A percentile compares a stretch with the other conserved stretches of the same genome.
phyloP scores from a whole-genome alignment of 2,888 invertebrate species.

The Microlaimidae sp. region DNA sequence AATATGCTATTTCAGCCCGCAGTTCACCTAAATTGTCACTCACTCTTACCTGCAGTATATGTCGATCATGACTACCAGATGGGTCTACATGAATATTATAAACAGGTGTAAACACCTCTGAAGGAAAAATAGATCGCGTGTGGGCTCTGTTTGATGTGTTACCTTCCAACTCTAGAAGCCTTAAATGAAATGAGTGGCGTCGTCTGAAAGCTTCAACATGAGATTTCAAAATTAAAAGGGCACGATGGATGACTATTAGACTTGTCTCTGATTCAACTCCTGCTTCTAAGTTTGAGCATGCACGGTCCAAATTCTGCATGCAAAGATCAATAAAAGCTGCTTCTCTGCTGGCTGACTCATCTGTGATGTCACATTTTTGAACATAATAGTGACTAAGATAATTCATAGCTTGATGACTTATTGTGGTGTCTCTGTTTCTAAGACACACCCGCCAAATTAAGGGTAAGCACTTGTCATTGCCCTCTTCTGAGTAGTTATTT shows the following conservation, averaged over 20 bases:
- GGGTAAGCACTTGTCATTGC: constrained; percentile 41
- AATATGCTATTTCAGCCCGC: background rate
- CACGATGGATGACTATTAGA: constrained; percentile 71
- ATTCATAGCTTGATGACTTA: constrained; percentile 82
- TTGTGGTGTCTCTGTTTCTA: constrained; percentile 72
- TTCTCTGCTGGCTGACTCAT: constrained; percentile 50
- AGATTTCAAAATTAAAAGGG: constrained; percentile 65
- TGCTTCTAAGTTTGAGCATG: constrained; percentile 43
- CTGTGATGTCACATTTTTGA: too few relatives aligned
- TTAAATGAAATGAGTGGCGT: constrained; percentile 40
- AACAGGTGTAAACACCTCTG: too few relatives aligned
- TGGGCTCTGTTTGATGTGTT: too few relatives aligned
- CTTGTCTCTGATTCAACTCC: constrained; percentile 40
- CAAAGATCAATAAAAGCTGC: constrained; percentile 80
- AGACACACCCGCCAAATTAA: constrained; percentile 74
- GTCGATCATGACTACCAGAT: too few relatives aligned
- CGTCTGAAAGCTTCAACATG: constrained; percentile 78
- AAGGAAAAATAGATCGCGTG: too few relatives aligned
- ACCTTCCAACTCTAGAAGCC: background rate
- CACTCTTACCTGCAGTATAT: background rate
- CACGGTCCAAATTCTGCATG: constrained; percentile 71
- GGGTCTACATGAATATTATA: too few relatives aligned
- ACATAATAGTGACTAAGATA: constrained; percentile 84
- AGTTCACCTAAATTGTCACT: background rate
- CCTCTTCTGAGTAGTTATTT: background rate